A percentile compares a stretch with the other conserved stretches of the same genome.
Conservation (phyloP, 1,140 invertebrate genomes). For the Bathynomus jamesi region DNA sequence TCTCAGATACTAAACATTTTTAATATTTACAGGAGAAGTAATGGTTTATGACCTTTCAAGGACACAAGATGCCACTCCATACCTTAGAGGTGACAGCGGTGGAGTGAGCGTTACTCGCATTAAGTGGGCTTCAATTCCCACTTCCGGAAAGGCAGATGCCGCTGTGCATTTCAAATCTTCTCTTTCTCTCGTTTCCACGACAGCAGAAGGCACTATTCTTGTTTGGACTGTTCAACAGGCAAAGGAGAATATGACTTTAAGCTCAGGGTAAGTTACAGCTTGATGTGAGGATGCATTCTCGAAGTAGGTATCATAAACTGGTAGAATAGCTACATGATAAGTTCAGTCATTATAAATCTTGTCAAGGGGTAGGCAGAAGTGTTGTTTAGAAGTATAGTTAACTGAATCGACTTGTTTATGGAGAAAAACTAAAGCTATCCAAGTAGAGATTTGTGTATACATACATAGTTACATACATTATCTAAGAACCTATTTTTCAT, state of each 20-base stretch:
- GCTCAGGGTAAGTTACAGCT: conserved; percentile 20
- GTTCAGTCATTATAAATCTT: too few relatives aligned
- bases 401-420: too few relatives aligned
- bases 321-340: too few relatives aligned
- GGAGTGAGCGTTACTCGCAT: conserved; percentile 20
- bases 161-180: not conserved
- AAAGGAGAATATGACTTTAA: conserved; percentile 19
- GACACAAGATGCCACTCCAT: conserved; percentile 9
- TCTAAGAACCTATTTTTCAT: too few relatives aligned
- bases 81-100: conserved; percentile 14
- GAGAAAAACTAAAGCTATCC: too few relatives aligned
- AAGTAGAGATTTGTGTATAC: too few relatives aligned
- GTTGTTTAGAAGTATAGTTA: too few relatives aligned
- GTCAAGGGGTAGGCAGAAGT: too few relatives aligned
- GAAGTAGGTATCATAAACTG: not conserved
- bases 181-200: conserved; percentile 9
- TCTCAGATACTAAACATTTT: too few relatives aligned
- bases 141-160: not conserved
- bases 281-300: not conserved
- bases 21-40: conserved; percentile 18
- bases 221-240: conserved; percentile 16
- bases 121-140: conserved; percentile 1
- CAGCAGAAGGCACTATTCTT: conserved; percentile 15
- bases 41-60: conserved; percentile 21
- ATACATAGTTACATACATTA: too few relatives aligned